These are phyloP conservation scores for Synanthedon myopaeformis DNA, from an alignment of 2,888 invertebrate genomes.

Conservation along the genomic window DNA sequence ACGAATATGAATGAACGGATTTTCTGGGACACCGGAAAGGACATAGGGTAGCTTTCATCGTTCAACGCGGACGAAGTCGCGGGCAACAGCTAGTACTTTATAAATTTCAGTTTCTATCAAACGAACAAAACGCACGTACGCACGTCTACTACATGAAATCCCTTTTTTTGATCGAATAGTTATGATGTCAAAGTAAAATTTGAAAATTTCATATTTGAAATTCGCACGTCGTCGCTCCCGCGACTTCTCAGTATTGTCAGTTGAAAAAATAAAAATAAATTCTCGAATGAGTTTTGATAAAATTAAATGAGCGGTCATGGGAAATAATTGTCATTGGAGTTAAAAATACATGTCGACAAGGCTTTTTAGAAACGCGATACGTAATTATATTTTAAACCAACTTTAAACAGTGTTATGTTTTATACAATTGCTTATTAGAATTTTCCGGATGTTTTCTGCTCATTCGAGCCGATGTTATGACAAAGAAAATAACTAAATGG, in stretches of 20 bases:
- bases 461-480: not conserved
- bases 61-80: no score
- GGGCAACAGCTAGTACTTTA: no score
- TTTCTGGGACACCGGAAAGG: no score
- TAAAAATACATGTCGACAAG: not conserved
- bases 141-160: no score
- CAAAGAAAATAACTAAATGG: conserved; percentile 5
- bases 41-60: no score
- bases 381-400: not conserved
- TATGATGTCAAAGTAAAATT: not conserved
- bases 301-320: conserved; percentile 9
- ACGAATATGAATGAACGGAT: no score
- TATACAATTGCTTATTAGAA: not conserved
- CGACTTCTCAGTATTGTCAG: conserved; percentile 15
- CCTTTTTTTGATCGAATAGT: no score
- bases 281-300: conserved; percentile 3
- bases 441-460: conserved; percentile 5
- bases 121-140: no score
- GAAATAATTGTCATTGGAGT: conserved; percentile 9
- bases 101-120: no score
- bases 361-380: not conserved
- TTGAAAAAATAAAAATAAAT: conserved; percentile 9
- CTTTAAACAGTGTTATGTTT: not conserved
- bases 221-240: conserved; percentile 2
- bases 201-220: not conserved